Evolutionary conservation across 2,888 invertebrate species (phyloP).

Genomic region (Tipula confusa): DNA sequence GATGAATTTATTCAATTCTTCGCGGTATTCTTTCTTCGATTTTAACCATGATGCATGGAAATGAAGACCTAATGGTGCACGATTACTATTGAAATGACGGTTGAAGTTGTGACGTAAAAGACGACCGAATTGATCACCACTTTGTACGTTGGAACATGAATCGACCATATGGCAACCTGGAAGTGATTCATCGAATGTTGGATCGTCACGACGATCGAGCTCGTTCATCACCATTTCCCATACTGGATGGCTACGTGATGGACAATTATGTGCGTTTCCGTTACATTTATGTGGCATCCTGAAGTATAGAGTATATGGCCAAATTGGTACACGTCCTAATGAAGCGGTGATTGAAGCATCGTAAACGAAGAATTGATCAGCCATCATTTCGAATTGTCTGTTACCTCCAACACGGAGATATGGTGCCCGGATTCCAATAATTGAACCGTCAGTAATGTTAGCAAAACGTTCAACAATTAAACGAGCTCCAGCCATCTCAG

Average conservation of each 20-base stretch:
- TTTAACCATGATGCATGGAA: slow-evolving; percentile 96
- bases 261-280: slow-evolving; percentile 90
- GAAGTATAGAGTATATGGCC: slow-evolving; percentile 97
- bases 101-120: slow-evolving; percentile 91
- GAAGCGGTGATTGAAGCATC: slow-evolving; percentile 93
- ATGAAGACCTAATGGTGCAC: slow-evolving; percentile 86
- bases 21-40: slow-evolving; percentile 88
- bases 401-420: slow-evolving; percentile 88
- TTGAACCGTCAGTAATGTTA: slow-evolving; percentile 86
- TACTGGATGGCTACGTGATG: slow-evolving; percentile 83
- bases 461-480: slow-evolving; percentile 83
- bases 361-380: slow-evolving; percentile 89
- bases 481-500: slow-evolving; percentile 89
- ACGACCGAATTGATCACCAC: slow-evolving; percentile 84
- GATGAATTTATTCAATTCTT: slow-evolving; percentile 86
- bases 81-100: slow-evolving; percentile 87
- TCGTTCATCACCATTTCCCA: slow-evolving; percentile 98
- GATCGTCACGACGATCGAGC: slow-evolving; percentile 87
- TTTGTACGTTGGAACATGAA: slow-evolving; percentile 88
- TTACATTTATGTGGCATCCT: slow-evolving; percentile 94
- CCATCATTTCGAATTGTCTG: slow-evolving; percentile 96
- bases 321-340: slow-evolving; percentile 82
- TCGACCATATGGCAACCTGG: slow-evolving; percentile 94
- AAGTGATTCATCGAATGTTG: slow-evolving; percentile 86
- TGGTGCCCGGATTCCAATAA: slow-evolving; percentile 83